phyloP scores from a whole-genome alignment of 2,113 vertebrate genomes.

The Girardinichthys multiradiatus region DNA sequence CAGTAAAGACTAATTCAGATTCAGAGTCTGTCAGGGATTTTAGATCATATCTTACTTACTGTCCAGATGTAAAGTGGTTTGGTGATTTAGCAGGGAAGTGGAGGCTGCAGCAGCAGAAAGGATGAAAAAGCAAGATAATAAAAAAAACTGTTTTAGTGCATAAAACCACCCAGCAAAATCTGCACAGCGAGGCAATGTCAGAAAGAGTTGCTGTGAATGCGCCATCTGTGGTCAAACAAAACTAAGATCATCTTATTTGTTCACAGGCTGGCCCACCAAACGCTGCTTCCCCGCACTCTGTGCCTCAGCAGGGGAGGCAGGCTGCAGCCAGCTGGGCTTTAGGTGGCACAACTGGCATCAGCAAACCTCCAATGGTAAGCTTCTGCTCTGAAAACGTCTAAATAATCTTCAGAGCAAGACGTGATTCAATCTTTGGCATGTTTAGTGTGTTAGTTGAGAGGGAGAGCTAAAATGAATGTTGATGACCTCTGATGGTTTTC shows the following conservation, averaged over 20 bases:
- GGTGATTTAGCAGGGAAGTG: constrained; percentile 24
- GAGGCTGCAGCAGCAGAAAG: constrained; percentile 54
- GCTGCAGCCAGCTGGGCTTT: constrained; percentile 3
- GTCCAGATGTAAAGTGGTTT: neutral
- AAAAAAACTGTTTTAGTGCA: constrained; percentile 19
- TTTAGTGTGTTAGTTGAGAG: neutral
- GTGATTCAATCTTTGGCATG: too few species aligned
- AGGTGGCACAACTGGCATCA: neutral
- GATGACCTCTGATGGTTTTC: too few species aligned
- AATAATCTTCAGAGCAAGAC: accelerated
- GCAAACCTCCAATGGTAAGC: constrained; percentile 42
- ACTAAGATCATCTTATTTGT: constrained; percentile 4
- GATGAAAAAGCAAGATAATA: constrained; percentile 52
- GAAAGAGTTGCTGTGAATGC: neutral
- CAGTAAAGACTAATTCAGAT: too few species aligned
- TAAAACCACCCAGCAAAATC: constrained; percentile 1
- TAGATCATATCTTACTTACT: neutral
- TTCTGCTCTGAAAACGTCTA: neutral
- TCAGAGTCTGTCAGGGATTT: too few species aligned
- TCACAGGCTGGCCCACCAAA: constrained; percentile 31
- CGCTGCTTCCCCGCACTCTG: neutral
- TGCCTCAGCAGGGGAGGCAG: constrained; percentile 19
- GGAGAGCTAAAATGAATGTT: neutral
- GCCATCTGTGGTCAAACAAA: constrained; percentile 3
- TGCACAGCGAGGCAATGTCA: neutral